A percentile compares a stretch with the other conserved stretches of the same genome.
Evolutionary conservation across 2,113 vertebrate species (phyloP).

Genomic region (Heptranchias perlo): DNA sequence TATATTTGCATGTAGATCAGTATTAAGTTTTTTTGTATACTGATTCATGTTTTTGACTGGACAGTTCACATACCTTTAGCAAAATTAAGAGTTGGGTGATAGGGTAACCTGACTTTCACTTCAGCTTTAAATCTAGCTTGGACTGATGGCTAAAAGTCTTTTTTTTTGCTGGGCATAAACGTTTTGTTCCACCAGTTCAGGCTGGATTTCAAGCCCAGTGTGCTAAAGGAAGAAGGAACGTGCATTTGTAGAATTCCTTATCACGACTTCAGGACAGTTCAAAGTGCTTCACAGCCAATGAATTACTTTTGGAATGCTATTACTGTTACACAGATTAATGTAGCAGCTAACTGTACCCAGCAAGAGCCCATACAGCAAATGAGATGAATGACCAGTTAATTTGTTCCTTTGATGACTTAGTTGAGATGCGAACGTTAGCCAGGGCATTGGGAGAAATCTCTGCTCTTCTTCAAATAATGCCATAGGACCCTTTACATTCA

Average conservation of each 20-base stretch:
- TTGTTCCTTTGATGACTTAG: not conserved
- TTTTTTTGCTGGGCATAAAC: not conserved
- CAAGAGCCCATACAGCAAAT: not conserved
- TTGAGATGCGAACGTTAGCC: not conserved
- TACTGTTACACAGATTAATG: not conserved
- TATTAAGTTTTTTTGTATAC: not conserved
- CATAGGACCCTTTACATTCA: no score
- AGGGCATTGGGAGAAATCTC: not conserved
- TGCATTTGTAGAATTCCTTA: no score
- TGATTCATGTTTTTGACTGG: not conserved
- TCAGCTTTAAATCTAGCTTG: not conserved
- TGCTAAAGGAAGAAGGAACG: no score
- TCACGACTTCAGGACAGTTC: not conserved
- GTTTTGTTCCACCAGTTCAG: not conserved
- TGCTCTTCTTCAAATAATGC: not conserved
- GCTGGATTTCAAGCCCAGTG: no score
- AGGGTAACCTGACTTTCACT: not conserved
- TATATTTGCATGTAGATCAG: not conserved
- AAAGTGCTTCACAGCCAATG: no score
- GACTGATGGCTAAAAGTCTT: not conserved
- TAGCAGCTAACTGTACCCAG: not conserved
- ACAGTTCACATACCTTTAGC: not conserved
- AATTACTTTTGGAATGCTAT: no score
- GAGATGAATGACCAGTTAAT: not conserved
- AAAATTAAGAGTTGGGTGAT: not conserved